Conservation (phyloP, 2,888 invertebrate species). For the Tyria jacobaeae region DNA sequence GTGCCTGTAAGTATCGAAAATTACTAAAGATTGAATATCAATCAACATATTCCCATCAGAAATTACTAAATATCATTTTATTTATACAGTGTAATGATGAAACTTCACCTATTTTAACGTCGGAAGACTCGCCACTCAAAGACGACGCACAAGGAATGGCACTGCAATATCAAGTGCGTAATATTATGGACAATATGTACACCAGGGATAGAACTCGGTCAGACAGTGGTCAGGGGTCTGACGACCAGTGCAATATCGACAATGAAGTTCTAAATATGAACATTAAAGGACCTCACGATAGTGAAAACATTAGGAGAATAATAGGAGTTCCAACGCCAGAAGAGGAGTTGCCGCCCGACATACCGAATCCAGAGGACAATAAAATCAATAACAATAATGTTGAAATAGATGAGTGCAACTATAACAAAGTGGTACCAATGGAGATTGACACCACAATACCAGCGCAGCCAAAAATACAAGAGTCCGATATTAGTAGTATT, state of each 20-base stretch:
- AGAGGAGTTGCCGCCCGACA: slow-evolving; percentile 70
- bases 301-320: slow-evolving; percentile 76
- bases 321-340: slow-evolving; percentile 80
- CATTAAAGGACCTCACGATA: slow-evolving; percentile 73
- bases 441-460: slow-evolving; percentile 79
- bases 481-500: slow-evolving; percentile 60
- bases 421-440: slow-evolving; percentile 79
- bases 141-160: slow-evolving; percentile 66
- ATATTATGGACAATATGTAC: slow-evolving; percentile 79
- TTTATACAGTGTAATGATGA: slow-evolving; percentile 76
- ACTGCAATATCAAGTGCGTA: slow-evolving; percentile 73
- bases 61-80: slow-evolving; percentile 39
- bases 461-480: slow-evolving; percentile 71
- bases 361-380: slow-evolving; percentile 66
- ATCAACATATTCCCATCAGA: slow-evolving; percentile 7
- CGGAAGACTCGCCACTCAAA: slow-evolving; percentile 81
- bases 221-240: slow-evolving; percentile 80
- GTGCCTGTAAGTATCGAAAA: slow-evolving; percentile 74
- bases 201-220: slow-evolving; percentile 78
- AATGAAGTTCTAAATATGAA: slow-evolving; percentile 75
- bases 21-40: neutral
- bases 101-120: slow-evolving; percentile 76
- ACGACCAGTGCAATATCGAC: slow-evolving; percentile 78
- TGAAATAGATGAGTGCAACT: slow-evolving; percentile 71
- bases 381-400: slow-evolving; percentile 75